A percentile compares a stretch with the other conserved stretches of the same genome.
These are phyloP conservation scores for Crax fasciolata DNA, from an alignment of 2,797 vertebrate species.

Conservation along the genomic window DNA sequence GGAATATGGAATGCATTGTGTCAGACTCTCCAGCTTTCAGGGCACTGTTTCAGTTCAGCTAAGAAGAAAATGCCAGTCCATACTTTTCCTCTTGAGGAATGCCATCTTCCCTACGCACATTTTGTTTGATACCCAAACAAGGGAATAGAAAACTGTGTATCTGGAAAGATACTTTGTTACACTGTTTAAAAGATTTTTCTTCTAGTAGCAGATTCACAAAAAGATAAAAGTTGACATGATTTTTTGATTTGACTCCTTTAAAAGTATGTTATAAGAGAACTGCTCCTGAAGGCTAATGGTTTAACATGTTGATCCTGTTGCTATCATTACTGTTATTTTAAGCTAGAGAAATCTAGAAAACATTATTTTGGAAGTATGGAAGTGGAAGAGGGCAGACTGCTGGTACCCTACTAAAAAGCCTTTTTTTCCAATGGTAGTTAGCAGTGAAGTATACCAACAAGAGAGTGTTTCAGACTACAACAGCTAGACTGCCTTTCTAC, in stretches of 20 bases:
- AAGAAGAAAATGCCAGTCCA: neutral
- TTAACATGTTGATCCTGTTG: neutral
- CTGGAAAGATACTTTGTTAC: neutral
- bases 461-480: neutral
- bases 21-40: neutral
- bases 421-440: neutral
- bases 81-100: neutral
- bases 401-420: neutral
- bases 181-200: neutral
- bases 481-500: neutral
- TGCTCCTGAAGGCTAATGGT: neutral
- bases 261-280: neutral
- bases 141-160: neutral
- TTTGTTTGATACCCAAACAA: neutral
- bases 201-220: neutral
- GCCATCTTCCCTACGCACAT: neutral
- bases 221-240: neutral
- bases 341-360: neutral
- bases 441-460: neutral
- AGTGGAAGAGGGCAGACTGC: neutral
- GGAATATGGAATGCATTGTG: neutral
- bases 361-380: neutral
- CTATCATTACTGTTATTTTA: neutral
- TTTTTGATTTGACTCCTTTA: neutral
- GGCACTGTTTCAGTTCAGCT: neutral